Percentiles rank a stretch among this genome's conserved stretches.
Evolutionary conservation across 2,888 invertebrate genomes (phyloP).

Genomic region (Caradrina kadenii): DNA sequence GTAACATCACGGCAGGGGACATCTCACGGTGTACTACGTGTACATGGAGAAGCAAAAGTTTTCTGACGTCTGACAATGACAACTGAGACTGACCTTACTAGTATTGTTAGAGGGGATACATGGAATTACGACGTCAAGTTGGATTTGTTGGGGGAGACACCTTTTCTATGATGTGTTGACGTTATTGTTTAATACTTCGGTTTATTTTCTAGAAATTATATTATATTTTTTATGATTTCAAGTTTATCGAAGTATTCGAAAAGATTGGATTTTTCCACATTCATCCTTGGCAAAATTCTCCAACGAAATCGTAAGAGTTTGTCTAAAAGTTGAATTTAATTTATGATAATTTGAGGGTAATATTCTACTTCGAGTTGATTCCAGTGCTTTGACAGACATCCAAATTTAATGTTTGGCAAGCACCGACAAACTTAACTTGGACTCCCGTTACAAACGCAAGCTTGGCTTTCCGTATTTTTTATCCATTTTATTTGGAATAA

Average conservation of each 20-base stretch:
- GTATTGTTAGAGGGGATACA: neutral
- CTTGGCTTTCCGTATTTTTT: slow-evolving; percentile 21
- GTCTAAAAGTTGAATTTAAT: neutral
- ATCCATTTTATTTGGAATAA: slow-evolving; percentile 44
- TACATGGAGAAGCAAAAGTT: slow-evolving; percentile 27
- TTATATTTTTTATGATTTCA: neutral
- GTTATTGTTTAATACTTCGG: too few relatives aligned
- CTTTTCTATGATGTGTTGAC: neutral
- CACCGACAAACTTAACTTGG: slow-evolving; percentile 5
- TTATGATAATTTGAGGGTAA: slow-evolving; percentile 17
- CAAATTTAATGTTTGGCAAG: slow-evolving; percentile 26
- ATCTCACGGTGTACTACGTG: too few relatives aligned
- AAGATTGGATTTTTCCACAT: neutral
- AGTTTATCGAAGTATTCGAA: neutral
- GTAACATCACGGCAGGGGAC: too few relatives aligned
- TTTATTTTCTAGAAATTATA: neutral
- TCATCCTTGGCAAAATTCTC: neutral
- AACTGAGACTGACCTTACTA: slow-evolving; percentile 14
- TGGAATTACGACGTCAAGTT: neutral
- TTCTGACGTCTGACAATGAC: slow-evolving; percentile 6
- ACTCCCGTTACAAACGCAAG: neutral
- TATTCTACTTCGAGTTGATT: slow-evolving; percentile 16
- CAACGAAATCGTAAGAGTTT: neutral
- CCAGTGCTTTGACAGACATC: slow-evolving; percentile 19
- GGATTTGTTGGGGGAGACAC: neutral